Conservation (phyloP, 2,888 invertebrate species). For the Aquatica leii region DNA sequence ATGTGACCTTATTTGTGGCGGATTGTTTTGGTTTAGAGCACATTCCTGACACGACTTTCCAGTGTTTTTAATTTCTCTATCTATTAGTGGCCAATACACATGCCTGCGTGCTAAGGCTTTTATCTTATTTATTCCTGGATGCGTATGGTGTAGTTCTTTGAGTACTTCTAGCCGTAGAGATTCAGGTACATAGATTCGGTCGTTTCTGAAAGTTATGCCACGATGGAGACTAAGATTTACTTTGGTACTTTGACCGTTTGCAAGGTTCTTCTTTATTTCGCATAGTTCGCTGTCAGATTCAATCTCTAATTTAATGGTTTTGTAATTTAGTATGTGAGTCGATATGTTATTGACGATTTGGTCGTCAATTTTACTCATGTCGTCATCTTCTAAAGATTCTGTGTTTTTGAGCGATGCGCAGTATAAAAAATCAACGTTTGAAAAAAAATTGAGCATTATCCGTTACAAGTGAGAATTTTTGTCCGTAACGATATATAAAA, state of each 20-base stretch:
- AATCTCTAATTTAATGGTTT: background rate
- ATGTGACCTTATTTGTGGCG: no score
- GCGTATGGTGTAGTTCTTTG: background rate
- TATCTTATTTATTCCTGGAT: background rate
- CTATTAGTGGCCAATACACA: background rate
- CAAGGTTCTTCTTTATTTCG: background rate
- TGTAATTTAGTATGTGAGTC: background rate
- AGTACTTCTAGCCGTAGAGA: background rate
- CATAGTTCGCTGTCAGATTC: background rate
- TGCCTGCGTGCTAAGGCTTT: background rate
- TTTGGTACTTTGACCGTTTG: background rate
- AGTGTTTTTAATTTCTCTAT: background rate
- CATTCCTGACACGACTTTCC: background rate
- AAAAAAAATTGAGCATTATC: background rate
- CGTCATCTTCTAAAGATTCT: background rate
- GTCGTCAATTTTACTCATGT: background rate
- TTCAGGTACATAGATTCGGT: background rate
- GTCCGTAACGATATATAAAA: background rate
- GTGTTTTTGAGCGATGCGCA: background rate
- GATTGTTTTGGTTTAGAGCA: background rate
- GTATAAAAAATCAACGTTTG: background rate
- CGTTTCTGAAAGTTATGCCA: background rate
- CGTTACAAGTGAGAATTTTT: background rate
- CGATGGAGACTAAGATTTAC: background rate
- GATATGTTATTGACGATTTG: constrained; percentile 1